Conservation (phyloP, 2,888 invertebrate genomes). For the Aphrophora alni region DNA sequence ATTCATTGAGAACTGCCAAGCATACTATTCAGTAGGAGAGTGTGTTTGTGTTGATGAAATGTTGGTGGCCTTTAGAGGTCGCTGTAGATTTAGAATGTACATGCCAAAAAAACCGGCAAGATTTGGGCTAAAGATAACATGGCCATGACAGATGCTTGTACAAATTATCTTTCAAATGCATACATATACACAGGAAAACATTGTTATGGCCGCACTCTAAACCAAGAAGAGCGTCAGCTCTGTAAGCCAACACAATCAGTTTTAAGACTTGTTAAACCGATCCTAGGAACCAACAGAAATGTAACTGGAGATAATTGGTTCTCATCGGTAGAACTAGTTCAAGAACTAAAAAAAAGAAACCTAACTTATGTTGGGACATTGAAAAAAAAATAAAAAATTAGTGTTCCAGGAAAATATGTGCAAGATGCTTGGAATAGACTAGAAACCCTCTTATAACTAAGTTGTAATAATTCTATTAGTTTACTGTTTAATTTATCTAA, state of each 20-base stretch:
- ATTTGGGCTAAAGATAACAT: slow-evolving; percentile 21
- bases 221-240: slow-evolving; percentile 41
- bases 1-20: slow-evolving; percentile 20
- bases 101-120: slow-evolving; percentile 17
- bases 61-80: slow-evolving; percentile 21
- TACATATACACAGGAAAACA: slow-evolving; percentile 12
- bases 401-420: slow-evolving; percentile 39
- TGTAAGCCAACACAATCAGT: slow-evolving; percentile 52
- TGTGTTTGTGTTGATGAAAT: slow-evolving; percentile 6
- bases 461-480: no score
- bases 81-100: neutral
- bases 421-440: no score
- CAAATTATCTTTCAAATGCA: slow-evolving; percentile 17
- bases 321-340: slow-evolving; percentile 51
- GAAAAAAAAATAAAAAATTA: slow-evolving; percentile 41
- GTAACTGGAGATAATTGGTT: slow-evolving; percentile 54
- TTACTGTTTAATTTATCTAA: no score
- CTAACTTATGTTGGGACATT: slow-evolving; percentile 39
- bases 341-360: slow-evolving; percentile 36
- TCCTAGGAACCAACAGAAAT: slow-evolving; percentile 51
- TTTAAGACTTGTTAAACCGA: slow-evolving; percentile 49
- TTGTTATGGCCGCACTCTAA: neutral
- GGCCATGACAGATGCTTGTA: slow-evolving; percentile 7
- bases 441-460: no score
- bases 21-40: neutral